Evolutionary conservation across 2,113 vertebrate genomes (phyloP), one percentile per base, ranked within the genome.

Genomic region (Microcebus lehilahytsara): DNA sequence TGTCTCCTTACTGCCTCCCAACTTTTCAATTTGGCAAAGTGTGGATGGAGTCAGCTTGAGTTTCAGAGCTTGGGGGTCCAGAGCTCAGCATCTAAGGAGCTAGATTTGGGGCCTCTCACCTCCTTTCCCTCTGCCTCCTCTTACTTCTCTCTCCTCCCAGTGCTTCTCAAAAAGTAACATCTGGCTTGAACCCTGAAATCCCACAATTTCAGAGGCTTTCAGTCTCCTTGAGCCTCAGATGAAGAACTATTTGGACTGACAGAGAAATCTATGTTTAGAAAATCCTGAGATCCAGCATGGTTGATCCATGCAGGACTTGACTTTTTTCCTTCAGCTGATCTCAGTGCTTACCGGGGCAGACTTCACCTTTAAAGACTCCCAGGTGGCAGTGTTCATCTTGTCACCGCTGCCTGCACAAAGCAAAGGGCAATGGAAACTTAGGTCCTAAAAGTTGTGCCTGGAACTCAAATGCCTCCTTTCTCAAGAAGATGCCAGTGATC

Each of bases 231-330:
- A 53, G 46, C 32, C 6, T 49, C 34, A 37, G 23, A 27, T 75
- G 66, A 83, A 96, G 75, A 85, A 25, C 34, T 90, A 0, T 85
- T 62, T 62, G n/a, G 58, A 58, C 27, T 42, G 12, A 34, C 66
- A 20, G 37, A 78, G 78, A 71, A 83, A 3, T 72, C 32, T 34
- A 37, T 69, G 2, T 79, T 58, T 86, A 75, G 92, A 81, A 96
- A 93, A 67, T 17, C 37, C 20, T 49, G 51, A 77, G 69, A 67
- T 37, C 69, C n/a, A 49, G 16, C 42, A 42, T 8, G 58, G 37
- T 89, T n/a, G 9, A 37, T 58, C 49, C 40, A 58, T 56, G 46
- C 16, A 40, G 71, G 11, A 72, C 42, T 93, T 78, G 27, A 37
- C 66, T 60, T 22, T 14, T 13, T 19, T 10, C 2, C 17, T 37